phyloP scores from a whole-genome alignment of 2,113 vertebrate species.

The Entosphenus tridentatus region DNA sequence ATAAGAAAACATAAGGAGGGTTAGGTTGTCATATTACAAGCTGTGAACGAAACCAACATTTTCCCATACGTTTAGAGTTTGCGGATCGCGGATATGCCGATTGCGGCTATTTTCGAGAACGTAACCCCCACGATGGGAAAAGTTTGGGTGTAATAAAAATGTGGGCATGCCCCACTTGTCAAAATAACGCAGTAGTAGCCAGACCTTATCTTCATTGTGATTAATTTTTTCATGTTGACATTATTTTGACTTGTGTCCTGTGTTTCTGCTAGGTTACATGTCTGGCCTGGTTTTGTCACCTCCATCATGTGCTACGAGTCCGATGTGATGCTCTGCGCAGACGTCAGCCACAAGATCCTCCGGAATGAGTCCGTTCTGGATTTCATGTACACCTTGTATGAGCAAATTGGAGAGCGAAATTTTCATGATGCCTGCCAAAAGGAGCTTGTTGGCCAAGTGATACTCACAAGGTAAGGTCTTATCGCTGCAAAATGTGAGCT shows the following conservation, averaged over 20 bases:
- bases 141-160: background rate
- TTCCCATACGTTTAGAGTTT: too few species aligned
- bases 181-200: background rate
- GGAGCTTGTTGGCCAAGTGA: constrained; percentile 19
- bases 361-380: constrained; percentile 23
- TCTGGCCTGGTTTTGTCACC: constrained; percentile 24
- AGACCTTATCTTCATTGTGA: background rate
- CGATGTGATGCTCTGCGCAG: constrained; percentile 16
- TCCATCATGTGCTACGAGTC: constrained; percentile 19
- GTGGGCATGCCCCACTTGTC: background rate
- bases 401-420: background rate
- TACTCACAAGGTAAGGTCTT: constrained; percentile 23
- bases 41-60: too few species aligned
- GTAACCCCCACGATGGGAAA: background rate
- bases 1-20: too few species aligned
- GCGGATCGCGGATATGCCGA: too few species aligned
- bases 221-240: background rate
- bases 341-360: constrained; percentile 24
- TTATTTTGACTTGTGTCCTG: constrained; percentile 9
- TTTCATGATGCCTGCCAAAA: constrained; percentile 18
- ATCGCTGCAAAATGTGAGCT: background rate
- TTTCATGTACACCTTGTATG: constrained; percentile 19
- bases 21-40: too few species aligned
- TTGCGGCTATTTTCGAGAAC: too few species aligned
- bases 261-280: constrained; percentile 15